phyloP scores from a whole-genome alignment of 1,140 invertebrate genomes.

The Ostrea edulis region DNA sequence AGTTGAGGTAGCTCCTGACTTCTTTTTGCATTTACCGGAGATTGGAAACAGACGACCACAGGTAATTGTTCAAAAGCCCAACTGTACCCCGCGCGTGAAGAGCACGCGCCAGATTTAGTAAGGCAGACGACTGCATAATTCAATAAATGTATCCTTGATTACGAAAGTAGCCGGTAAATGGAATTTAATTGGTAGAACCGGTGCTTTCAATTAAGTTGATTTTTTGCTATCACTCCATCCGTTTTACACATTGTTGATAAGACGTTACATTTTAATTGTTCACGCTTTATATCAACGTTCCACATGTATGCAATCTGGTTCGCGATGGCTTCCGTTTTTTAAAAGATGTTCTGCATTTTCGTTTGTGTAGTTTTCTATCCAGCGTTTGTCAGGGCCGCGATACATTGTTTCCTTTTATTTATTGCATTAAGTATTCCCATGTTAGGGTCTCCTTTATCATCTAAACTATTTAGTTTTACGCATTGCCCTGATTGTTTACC shows the following conservation, averaged over 20 bases:
- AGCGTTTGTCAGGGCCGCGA: background rate
- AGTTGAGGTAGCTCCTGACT: slow-evolving; percentile 11
- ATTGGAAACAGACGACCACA: slow-evolving; percentile 45
- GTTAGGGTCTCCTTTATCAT: no score
- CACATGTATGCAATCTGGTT: slow-evolving; percentile 19
- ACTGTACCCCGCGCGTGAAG: slow-evolving; percentile 39
- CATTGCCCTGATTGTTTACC: no score
- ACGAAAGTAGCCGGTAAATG: slow-evolving; percentile 49
- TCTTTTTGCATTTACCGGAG: slow-evolving; percentile 30
- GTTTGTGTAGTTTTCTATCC: background rate
- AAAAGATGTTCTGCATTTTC: background rate
- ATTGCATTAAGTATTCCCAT: no score
- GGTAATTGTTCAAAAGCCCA: slow-evolving; percentile 41
- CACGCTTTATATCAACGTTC: slow-evolving; percentile 37
- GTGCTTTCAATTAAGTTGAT: slow-evolving; percentile 53
- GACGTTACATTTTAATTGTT: slow-evolving; percentile 42
- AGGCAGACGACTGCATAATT: slow-evolving; percentile 49
- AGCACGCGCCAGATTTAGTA: slow-evolving; percentile 44
- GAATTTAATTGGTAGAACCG: slow-evolving; percentile 43
- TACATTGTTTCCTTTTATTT: background rate
- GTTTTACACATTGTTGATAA: slow-evolving; percentile 55
- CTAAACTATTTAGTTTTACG: no score
- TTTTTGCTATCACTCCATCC: slow-evolving; percentile 49
- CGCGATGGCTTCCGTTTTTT: background rate
- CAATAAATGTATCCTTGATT: slow-evolving; percentile 46